Evolutionary conservation across 2,113 vertebrate species (phyloP), one percentile per base, ranked within the genome.

Genomic region (Odontesthes bonariensis): DNA sequence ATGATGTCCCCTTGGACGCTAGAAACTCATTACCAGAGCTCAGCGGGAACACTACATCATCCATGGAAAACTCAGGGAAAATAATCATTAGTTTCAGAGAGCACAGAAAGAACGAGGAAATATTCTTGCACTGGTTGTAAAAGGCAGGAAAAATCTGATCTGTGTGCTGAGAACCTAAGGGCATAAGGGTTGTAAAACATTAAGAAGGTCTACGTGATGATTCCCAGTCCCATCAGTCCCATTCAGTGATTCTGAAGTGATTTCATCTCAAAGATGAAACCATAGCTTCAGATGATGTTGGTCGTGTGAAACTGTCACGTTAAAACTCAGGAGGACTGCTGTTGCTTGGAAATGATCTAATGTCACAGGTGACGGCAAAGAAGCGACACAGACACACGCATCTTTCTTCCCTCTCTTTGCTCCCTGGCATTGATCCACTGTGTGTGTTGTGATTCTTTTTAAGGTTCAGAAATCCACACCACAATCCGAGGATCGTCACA

Each of bases 401-500:
- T 27, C 75, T 63, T 75, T 66, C 55, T 61, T 63, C 56, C n/a
- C 40, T 31, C 65, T 75, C 57, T 68, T 57, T 54, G 42, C 31
- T 74, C 61, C 12, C 53, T 69, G 57, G 55, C 40, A 61, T 77
- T 58, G 22, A 72, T 72, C 59, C 52, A 40, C 57, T 16, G 40
- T 31, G 17, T 66, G 31, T 73, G 31, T 62, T 55, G 33, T 75
- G 46, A 33, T 46, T 58, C 14, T 75, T 77, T n/a, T 73, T 72
- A 70, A 66, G 79, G 22, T 86, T 84, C 51, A 79, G 71, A 86
- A 85, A 87, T 83, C 82, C 81, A 87, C 59, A 81, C 68, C 73
- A 74, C 81, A 78, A 78, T 79, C 78, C 80, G 35, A 44, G 68
- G 72, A 81, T 87, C 82, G 62, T 88, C 91, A 91, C 91, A 92